phyloP scores from a whole-genome alignment of 2,888 invertebrate genomes.

The Anarsia innoxiella region DNA sequence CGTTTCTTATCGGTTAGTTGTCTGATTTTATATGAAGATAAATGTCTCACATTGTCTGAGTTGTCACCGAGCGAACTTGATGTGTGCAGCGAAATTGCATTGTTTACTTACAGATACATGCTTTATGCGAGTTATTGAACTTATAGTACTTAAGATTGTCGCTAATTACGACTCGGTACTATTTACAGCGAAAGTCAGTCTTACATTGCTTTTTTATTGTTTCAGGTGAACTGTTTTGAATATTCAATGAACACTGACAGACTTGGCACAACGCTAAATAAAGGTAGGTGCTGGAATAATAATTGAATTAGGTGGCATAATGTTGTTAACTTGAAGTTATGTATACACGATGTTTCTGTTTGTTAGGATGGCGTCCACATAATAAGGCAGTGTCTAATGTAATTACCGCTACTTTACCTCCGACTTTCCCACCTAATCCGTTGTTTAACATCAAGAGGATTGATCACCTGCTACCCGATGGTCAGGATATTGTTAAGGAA shows the following conservation, averaged over 20 bases:
- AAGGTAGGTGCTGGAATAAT: too few relatives aligned
- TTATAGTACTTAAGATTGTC: slow-evolving; percentile 22
- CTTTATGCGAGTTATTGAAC: slow-evolving; percentile 34
- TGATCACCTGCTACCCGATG: slow-evolving; percentile 32
- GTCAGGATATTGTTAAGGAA: slow-evolving; percentile 53
- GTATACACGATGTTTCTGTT: too few relatives aligned
- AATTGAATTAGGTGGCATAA: too few relatives aligned
- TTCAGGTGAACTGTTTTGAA: slow-evolving; percentile 56
- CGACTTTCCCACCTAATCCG: slow-evolving; percentile 17
- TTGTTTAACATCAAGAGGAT: slow-evolving; percentile 27
- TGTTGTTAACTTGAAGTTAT: too few relatives aligned
- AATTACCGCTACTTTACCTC: slow-evolving; percentile 13
- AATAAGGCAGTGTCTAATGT: slow-evolving; percentile 11
- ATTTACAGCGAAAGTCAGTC: slow-evolving; percentile 14
- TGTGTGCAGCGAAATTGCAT: slow-evolving; percentile 26
- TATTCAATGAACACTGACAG: slow-evolving; percentile 31
- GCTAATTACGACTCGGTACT: slow-evolving; percentile 9
- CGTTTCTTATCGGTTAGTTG: too few relatives aligned
- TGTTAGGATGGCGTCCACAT: slow-evolving; percentile 24
- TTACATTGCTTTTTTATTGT: slow-evolving; percentile 16
- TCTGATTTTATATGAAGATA: too few relatives aligned
- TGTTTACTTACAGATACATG: slow-evolving; percentile 21
- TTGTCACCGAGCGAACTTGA: slow-evolving; percentile 19
- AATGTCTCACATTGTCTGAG: slow-evolving; percentile 1
- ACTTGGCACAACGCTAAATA: slow-evolving; percentile 29